These are phyloP conservation scores for Cichladusa arquata DNA, from an alignment of 2,113 vertebrate genomes.

Conservation along the genomic window DNA sequence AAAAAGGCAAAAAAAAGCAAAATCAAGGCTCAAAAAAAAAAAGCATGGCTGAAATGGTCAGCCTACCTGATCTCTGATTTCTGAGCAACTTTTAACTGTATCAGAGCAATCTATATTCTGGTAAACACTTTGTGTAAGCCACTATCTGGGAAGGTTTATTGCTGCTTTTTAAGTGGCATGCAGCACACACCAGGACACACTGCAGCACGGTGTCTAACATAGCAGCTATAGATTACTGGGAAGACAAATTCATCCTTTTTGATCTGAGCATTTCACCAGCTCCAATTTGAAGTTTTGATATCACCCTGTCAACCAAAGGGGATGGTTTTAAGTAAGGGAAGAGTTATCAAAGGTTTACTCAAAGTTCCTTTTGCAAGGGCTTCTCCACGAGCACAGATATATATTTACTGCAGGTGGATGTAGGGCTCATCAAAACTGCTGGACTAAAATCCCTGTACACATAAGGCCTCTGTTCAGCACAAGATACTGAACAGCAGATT, in stretches of 20 bases:
- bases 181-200: constrained; percentile 22
- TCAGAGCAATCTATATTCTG: constrained; percentile 21
- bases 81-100: constrained; percentile 47
- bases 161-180: neutral
- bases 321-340: constrained; percentile 27
- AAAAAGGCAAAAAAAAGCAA: neutral
- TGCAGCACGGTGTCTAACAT: constrained; percentile 3
- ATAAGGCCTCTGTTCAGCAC: neutral
- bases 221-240: constrained; percentile 37
- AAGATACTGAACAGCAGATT: neutral
- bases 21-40: too few species aligned
- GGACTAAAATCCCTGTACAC: neutral
- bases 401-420: constrained; percentile 6
- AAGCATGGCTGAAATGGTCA: constrained; percentile 33
- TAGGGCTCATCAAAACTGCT: constrained; percentile 18
- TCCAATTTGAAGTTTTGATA: constrained; percentile 38
- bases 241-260: constrained; percentile 47
- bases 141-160: constrained; percentile 22
- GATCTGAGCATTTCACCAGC: constrained; percentile 3
- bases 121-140: constrained; percentile 6
- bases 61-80: constrained; percentile 31
- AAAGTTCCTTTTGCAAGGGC: constrained; percentile 19
- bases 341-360: constrained; percentile 47
- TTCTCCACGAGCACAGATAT: neutral
- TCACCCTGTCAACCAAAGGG: neutral